Evolutionary conservation across 2,113 vertebrate species (phyloP).

Genomic region (Zosterops borbonicus): DNA sequence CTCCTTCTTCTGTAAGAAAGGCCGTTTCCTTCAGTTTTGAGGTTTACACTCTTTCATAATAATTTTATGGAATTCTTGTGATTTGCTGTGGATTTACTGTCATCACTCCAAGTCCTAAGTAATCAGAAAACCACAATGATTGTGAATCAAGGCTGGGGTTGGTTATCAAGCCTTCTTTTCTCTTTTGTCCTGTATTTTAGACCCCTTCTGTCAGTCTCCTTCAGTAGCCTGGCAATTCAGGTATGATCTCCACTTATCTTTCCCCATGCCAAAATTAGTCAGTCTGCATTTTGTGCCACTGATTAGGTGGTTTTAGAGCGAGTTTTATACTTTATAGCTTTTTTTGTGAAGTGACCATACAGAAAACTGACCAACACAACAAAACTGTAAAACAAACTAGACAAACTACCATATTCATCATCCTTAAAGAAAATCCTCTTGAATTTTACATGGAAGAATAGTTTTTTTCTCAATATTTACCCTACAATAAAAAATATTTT

Average conservation of each 20-base stretch:
- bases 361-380: neutral
- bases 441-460: neutral
- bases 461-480: neutral
- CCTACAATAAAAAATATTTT: neutral
- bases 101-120: neutral
- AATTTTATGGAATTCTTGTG: neutral
- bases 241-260: neutral
- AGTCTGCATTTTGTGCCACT: neutral
- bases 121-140: neutral
- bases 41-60: neutral
- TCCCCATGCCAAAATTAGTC: neutral
- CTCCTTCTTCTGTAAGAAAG: neutral
- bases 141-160: rapidly evolving
- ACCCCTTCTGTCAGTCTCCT: neutral
- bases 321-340: neutral
- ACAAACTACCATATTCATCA: neutral
- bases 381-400: neutral
- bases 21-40: neutral
- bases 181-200: neutral
- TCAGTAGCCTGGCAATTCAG: neutral
- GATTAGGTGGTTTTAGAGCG: neutral
- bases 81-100: neutral
- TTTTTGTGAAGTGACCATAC: neutral
- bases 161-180: neutral
- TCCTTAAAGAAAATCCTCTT: neutral